phyloP scores from a whole-genome alignment of 2,113 vertebrate species.

The Willisornis vidua region DNA sequence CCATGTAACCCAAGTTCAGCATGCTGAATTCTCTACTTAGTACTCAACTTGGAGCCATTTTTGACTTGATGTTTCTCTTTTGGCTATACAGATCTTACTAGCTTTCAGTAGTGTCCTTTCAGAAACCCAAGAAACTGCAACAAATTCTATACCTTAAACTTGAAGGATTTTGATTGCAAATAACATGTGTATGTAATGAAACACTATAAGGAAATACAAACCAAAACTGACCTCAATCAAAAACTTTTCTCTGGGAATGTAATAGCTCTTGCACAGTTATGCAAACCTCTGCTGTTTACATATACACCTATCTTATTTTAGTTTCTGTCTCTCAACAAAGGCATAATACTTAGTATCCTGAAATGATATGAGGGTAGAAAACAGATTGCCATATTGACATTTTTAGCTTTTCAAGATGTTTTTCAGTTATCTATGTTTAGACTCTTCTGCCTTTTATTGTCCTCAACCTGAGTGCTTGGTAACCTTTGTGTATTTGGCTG shows the following conservation, averaged over 20 bases:
- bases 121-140: background rate
- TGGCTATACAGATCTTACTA: background rate
- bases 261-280: background rate
- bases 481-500: background rate
- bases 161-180: background rate
- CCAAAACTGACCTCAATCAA: background rate
- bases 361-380: background rate
- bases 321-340: background rate
- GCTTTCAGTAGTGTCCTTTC: background rate
- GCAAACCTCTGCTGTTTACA: background rate
- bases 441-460: background rate
- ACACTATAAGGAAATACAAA: background rate
- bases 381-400: background rate
- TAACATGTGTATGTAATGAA: background rate
- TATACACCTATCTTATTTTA: background rate
- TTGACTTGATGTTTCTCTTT: background rate
- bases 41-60: background rate
- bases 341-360: background rate
- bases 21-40: background rate
- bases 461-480: background rate
- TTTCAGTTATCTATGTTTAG: background rate
- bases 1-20: background rate
- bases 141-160: background rate
- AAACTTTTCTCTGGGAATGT: background rate
- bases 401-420: background rate